Conservation (phyloP, 2,797 vertebrate species). For the Lepilemur septentrionalis region DNA sequence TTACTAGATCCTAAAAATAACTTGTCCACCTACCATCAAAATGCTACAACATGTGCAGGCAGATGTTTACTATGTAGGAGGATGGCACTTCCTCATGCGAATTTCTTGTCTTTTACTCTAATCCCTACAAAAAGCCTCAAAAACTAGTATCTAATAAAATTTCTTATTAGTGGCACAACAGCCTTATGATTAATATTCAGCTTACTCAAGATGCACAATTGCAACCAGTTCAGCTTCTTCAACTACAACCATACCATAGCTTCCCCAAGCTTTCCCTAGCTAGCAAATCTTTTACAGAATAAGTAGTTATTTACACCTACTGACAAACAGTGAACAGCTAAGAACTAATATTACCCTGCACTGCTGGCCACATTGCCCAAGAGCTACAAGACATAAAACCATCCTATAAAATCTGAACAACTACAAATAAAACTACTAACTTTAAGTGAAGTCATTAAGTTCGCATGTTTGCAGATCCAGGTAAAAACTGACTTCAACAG, state of each 20-base stretch:
- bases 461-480: background rate
- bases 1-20: constrained; percentile 61
- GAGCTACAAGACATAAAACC: constrained; percentile 23
- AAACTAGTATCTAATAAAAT: constrained; percentile 19
- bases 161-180: background rate
- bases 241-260: background rate
- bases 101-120: background rate
- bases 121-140: constrained; percentile 17
- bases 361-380: background rate
- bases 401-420: constrained; percentile 25
- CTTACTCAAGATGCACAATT: background rate
- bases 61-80: constrained; percentile 46
- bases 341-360: background rate
- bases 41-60: constrained; percentile 1
- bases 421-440: constrained; percentile 5
- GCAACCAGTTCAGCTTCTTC: constrained; percentile 20
- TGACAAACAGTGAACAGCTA: background rate
- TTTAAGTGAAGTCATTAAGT: background rate
- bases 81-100: background rate
- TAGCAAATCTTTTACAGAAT: constrained; percentile 36
- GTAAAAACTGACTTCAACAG: background rate
- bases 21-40: constrained; percentile 48
- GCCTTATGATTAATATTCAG: constrained; percentile 28
- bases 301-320: background rate
- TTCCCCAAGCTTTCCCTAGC: background rate